Base-by-base conservation (phyloP, 1,140 invertebrate genomes). In the Magallana gigas region DNA sequence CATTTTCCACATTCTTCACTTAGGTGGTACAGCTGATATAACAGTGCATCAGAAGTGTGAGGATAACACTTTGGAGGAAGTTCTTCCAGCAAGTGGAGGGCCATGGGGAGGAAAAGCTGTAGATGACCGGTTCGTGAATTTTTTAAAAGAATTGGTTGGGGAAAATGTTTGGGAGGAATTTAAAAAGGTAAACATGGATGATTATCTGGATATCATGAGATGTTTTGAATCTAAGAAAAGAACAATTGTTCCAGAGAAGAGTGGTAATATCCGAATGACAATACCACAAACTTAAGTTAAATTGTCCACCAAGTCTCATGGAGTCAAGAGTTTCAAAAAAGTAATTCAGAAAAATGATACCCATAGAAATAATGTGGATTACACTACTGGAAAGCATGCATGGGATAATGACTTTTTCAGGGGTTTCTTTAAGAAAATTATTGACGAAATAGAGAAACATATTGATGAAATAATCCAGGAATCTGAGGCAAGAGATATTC, bases 1-100 rank as follows among this genome's bases (percentile, higher is more conserved):
- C 36, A 36, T 36, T 36, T 36, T 36, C 4, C 36, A 36, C 36
- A 36, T 36, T 36, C 36, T 9, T 64, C 23, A 1, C 88, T 57
- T 60, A 91, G 90, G 91, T 68, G 90, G 91, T 5, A 91, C 91
- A 11, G 88, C 86, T 58, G 91, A 91, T 64, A 87, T 90, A 18
- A 91, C 91, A 57, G 90, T 91, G 0, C 90, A 90, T 62, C 85
- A 90, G 57, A 83, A 80, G 57, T 80, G 83, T 12, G 11, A 12
- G 7, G 88, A 88, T 59, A 83, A 86, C 58, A 68, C 81, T 18
- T 23, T 91, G n/a, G 56, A 85, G 71, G 91, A 91, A 71, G 9
- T 91, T 2, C 85, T 86, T 48, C 85, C 84, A n/a, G 88, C 90
- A 3, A 87, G 83, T 56, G 90, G 91, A 58, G 91, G 90, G 68